Evolutionary conservation across 2,888 invertebrate species (phyloP), one percentile per base, ranked within the genome.

Genomic region (Drosophila eohydei): DNA sequence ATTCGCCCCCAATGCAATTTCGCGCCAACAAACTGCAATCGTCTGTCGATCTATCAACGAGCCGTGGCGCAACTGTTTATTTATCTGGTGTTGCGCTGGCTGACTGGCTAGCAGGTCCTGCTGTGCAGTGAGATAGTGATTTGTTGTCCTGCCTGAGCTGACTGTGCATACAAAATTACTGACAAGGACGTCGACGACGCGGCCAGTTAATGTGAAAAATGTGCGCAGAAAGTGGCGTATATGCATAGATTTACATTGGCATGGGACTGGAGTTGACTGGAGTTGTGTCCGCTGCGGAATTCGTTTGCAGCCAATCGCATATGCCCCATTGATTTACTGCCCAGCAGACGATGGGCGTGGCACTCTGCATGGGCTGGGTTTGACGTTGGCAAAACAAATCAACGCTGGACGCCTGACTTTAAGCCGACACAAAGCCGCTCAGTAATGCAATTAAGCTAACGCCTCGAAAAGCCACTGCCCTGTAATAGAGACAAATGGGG

Each of bases 141-240:
- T 84, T 84, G 84, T 88, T 84, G 83, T 85, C 71, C 84, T 82
- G 80, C 71, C 81, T 16, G 48, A 81, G 62, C 71, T 62, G 74
- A 78, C 83, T 87, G 82, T 84, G 82, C 82, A 87, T 82, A 83
- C 87, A 87, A 78, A 87, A 87, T 84, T 84, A 78, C 79, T 78
- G 83, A 86, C 86, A 80, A 71, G 77, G 78, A 71, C 73, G 69
- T 63, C 60, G 57, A 61, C 58, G 61, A 44, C 56, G 60, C 67
- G 56, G 62, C 74, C 74, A 82, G 86, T 88, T 86, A 88, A 86
- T 88, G 88, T 88, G 83, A 86, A 84, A 88, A 86, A 86, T 88
- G 87, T 88, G 69, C 83, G 74, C 73, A 81, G 73, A 71, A 80
- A 83, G 81, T 77, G 71, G 66, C 70, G 69, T 76, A 66, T 70